These are phyloP conservation scores for Cistogaster globosa DNA, from an alignment of 2,888 invertebrate species.

Conservation along the genomic window DNA sequence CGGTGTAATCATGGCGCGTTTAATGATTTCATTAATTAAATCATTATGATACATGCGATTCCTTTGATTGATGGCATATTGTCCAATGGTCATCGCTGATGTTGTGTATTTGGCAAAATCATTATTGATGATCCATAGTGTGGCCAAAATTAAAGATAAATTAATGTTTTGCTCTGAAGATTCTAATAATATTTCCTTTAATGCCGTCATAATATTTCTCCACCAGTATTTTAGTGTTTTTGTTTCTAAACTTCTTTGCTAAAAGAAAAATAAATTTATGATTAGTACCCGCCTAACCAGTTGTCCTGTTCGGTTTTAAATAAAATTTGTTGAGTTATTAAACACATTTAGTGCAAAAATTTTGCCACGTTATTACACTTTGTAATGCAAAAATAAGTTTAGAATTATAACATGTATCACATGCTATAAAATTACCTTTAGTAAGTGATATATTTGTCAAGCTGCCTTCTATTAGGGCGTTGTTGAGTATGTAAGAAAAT, in stretches of 20 bases:
- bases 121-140: constrained; percentile 78
- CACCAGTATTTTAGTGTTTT: background rate
- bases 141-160: constrained; percentile 77
- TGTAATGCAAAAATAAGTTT: background rate
- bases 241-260: background rate
- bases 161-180: constrained; percentile 71
- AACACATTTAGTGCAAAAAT: constrained; percentile 23
- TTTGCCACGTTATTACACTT: background rate
- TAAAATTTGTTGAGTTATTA: constrained; percentile 3
- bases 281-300: background rate
- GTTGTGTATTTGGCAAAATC: constrained; percentile 74
- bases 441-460: background rate
- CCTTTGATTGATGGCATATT: constrained; percentile 73
- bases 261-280: background rate
- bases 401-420: background rate
- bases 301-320: constrained; percentile 21
- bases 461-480: too few relatives aligned
- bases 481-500: too few relatives aligned
- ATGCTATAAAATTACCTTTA: background rate
- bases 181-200: constrained; percentile 44
- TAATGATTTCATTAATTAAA: constrained; percentile 74
- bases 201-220: constrained; percentile 38
- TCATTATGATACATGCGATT: constrained; percentile 75
- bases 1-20: constrained; percentile 48
- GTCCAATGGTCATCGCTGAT: constrained; percentile 74